phyloP scores from a whole-genome alignment of 2,113 vertebrate species.

The Semicossyphus pulcher region DNA sequence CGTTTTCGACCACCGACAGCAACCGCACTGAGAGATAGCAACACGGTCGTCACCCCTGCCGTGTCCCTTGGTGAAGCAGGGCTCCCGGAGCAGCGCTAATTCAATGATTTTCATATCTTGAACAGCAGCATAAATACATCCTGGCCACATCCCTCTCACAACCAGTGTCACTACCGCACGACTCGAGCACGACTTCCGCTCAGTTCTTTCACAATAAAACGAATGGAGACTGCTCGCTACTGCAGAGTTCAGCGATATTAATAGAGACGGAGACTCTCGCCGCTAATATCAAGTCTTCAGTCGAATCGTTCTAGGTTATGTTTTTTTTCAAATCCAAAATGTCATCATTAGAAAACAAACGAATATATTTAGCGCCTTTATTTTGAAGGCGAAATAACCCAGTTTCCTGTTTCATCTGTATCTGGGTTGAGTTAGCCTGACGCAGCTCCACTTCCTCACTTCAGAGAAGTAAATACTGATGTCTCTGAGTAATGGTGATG shows the following conservation, averaged over 20 bases:
- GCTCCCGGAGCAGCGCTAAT: conserved; percentile 35
- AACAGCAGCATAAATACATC: conserved; percentile 74
- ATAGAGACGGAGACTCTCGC: fast-evolving
- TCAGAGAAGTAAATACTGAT: conserved; percentile 51
- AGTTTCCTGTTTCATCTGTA: not conserved
- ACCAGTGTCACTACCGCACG: not conserved
- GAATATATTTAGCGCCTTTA: not conserved
- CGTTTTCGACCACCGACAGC: conserved; percentile 15
- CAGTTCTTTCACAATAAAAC: conserved; percentile 49
- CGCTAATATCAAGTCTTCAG: not conserved
- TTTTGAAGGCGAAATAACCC: not conserved
- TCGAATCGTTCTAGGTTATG: not conserved
- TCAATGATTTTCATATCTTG: conserved; percentile 72
- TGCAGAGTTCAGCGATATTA: fast-evolving
- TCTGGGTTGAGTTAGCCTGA: not conserved
- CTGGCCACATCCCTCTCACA: conserved; percentile 82
- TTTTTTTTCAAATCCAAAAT: not conserved
- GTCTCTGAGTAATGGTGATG: conserved; percentile 6
- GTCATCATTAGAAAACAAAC: not conserved
- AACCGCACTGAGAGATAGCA: not conserved
- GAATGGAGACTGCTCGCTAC: fast-evolving
- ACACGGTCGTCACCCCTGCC: conserved; percentile 10
- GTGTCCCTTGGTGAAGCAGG: conserved; percentile 37
- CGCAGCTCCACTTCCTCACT: conserved; percentile 42
- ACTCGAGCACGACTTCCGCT: conserved; percentile 25